Base-by-base conservation (phyloP, 2,113 vertebrate species). In the Gymnarchus niloticus region DNA sequence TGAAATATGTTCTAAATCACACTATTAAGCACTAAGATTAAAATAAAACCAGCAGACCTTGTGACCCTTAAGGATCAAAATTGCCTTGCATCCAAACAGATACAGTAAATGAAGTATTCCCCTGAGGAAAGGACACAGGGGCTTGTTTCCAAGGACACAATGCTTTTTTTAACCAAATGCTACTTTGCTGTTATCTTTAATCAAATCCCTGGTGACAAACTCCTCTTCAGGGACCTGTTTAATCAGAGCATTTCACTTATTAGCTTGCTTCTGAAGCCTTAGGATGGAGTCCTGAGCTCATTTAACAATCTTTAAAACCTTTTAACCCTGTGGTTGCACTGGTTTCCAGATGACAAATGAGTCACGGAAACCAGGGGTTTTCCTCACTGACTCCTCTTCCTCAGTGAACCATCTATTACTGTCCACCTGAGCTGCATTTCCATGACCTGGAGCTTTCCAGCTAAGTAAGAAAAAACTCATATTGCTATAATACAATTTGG, bases 321-420 rank as follows among this genome's bases (percentile, higher is more conserved):
- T 88, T 91, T 88, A 88, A 88, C 91, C 90, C 86, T 51, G 2
- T 10, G 46, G 81, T 81, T 48, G 86, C 84, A 65, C 69, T 73
- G 83, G 76, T 33, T 81, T 87, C 86, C 81, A 69, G 87, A 88
- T 90, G 90, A 91, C 83, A 85, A 88, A 91, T 87, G 88, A 89
- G 88, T 76, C 76, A 41, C 44, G 78, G 46, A 88, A 87, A 83
- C 49, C 23, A 56, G 49, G 14, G 41, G 56, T 49, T 85, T 84
- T 85, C 51, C 28, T 56, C 56, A 54, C 84, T 81, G 77, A 86
- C 57, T 77, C 46, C 28, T 49, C 84, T 83, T 56, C 9, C 84
- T 56, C 85, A 76, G 37, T 81, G 81, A 84, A 41, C 0, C 46
- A 51, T 73, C 59, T 9, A 41, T 28, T 54, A 48, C 86, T 73